Evolutionary conservation across 2,113 vertebrate genomes (phyloP).

Genomic region (Ovis canadensis): DNA sequence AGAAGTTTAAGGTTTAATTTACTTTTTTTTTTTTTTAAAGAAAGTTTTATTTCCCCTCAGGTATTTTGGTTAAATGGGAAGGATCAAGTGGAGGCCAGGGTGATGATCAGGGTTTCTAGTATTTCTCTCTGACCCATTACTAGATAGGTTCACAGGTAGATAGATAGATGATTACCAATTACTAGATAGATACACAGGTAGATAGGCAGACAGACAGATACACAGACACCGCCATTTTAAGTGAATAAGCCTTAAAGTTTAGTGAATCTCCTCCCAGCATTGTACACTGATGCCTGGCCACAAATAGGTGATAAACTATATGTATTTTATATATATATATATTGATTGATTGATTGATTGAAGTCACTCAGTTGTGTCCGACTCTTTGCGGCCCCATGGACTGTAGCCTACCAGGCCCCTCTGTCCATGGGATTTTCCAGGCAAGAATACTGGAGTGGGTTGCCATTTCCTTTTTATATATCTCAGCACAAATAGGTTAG

Average conservation of each 20-base stretch:
- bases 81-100: background rate
- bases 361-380: too few relatives aligned
- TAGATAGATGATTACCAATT: background rate
- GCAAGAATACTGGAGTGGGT: too few relatives aligned
- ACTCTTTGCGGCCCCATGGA: too few relatives aligned
- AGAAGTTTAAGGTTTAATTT: background rate
- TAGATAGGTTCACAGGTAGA: background rate
- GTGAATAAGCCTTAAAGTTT: background rate
- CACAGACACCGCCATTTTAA: background rate
- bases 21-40: background rate
- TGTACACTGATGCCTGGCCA: too few relatives aligned
- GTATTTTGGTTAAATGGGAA: background rate
- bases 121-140: background rate
- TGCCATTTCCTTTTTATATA: too few relatives aligned
- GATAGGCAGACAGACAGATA: background rate
- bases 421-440: too few relatives aligned
- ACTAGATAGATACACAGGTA: background rate
- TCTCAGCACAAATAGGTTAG: background rate
- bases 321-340: too few relatives aligned
- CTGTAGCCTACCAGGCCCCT: too few relatives aligned
- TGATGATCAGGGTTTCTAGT: background rate
- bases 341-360: too few relatives aligned
- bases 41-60: background rate
- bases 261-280: background rate
- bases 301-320: background rate